Evolutionary conservation across 2,113 vertebrate genomes (phyloP).

Genomic region (Odontophorus gujanensis): DNA sequence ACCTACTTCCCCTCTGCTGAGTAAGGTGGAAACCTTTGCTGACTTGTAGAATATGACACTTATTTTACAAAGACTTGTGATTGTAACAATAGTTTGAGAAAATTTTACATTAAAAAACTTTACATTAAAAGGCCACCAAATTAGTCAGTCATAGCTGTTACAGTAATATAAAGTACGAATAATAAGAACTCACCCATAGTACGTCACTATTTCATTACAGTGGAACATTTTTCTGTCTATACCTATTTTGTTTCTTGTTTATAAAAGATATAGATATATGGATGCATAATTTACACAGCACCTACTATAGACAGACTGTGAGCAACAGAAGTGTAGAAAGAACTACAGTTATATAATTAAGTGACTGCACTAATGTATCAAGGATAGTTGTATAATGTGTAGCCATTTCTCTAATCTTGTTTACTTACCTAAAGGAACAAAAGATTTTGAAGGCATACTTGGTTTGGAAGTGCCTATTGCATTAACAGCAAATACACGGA

Average conservation of each 20-base stretch:
- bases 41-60: not conserved
- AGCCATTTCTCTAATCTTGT: not conserved
- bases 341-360: not conserved
- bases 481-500: conserved; percentile 95
- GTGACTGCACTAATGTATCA: not conserved
- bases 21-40: not conserved
- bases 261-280: not conserved
- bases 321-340: not conserved
- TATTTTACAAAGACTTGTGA: not conserved
- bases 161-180: not conserved
- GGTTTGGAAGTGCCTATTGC: conserved; percentile 94
- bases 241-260: not conserved
- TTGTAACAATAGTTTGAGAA: not conserved
- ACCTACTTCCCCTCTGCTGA: not conserved
- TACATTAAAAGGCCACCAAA: not conserved
- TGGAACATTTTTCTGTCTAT: not conserved
- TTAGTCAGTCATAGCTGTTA: not conserved
- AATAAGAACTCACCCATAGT: not conserved
- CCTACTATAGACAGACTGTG: not conserved
- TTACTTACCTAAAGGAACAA: conserved; percentile 93
- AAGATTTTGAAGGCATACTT: conserved; percentile 94
- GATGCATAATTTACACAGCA: not conserved
- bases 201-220: not conserved
- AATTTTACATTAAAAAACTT: not conserved
- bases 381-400: not conserved